Conservation (phyloP, 2,888 invertebrate species). For the Pachydiplax longipennis region DNA sequence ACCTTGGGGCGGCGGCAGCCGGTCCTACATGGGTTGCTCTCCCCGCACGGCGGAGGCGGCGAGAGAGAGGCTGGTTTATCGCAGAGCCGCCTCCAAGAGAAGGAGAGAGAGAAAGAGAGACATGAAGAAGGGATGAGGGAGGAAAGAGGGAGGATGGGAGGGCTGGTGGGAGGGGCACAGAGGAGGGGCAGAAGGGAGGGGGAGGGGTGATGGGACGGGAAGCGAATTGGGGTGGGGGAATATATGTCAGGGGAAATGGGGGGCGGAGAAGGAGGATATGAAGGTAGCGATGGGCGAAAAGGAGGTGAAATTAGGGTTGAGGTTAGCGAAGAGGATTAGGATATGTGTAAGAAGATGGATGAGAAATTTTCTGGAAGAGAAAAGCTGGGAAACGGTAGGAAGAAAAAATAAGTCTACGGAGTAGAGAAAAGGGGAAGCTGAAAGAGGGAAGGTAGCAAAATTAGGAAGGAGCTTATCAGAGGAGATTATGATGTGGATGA, state of each 20-base stretch:
- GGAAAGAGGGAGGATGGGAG: background rate
- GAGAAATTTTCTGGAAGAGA: background rate
- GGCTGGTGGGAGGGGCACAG: background rate
- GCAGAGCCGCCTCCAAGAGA: background rate
- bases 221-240: background rate
- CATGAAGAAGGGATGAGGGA: background rate
- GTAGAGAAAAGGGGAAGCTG: background rate
- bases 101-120: background rate
- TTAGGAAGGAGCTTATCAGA: background rate
- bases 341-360: background rate
- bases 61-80: background rate
- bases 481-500: background rate
- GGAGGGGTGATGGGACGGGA: background rate
- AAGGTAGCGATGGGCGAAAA: background rate
- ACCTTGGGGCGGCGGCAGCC: constrained; percentile 5
- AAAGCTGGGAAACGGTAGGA: background rate
- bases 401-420: background rate
- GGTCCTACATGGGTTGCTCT: background rate
- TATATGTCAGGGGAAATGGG: background rate
- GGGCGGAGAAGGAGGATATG: background rate
- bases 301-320: background rate
- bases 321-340: background rate
- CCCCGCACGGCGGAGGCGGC: constrained; percentile 2
- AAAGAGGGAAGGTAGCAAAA: background rate
- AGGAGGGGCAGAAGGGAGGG: background rate